phyloP scores from a whole-genome alignment of 2,113 vertebrate genomes.

The Corythornis vintsioides region DNA sequence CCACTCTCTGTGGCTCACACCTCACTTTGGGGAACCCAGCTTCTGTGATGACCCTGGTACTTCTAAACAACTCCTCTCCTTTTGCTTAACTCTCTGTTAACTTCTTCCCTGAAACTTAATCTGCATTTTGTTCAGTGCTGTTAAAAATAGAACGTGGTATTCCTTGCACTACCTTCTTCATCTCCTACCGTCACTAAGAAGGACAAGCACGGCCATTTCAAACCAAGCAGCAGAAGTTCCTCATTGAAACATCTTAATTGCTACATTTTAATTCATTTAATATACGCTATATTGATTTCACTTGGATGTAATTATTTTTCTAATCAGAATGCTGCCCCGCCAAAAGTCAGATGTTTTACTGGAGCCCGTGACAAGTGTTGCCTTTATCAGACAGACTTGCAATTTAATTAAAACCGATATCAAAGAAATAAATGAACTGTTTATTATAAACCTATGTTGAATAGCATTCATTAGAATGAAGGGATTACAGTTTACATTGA shows the following conservation, averaged over 20 bases:
- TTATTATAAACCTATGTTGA: constrained; percentile 23
- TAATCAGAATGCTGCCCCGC: constrained; percentile 22
- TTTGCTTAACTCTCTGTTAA: not conserved
- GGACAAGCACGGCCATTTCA: not conserved
- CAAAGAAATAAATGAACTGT: constrained; percentile 36
- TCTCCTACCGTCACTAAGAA: not conserved
- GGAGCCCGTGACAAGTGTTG: not conserved
- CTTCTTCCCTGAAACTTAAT: not conserved
- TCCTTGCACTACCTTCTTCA: not conserved
- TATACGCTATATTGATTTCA: constrained; percentile 13
- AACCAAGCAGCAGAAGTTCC: not conserved
- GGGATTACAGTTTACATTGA: not conserved
- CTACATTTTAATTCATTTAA: not conserved
- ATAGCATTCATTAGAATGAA: not conserved
- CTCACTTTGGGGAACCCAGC: not conserved
- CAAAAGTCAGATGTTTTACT: constrained; percentile 39
- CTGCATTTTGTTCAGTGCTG: not conserved
- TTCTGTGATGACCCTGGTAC: not conserved
- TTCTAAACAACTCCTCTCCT: not conserved
- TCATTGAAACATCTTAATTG: not conserved
- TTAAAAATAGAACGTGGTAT: not conserved
- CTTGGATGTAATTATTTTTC: constrained; percentile 29
- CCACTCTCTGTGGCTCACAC: rapidly evolving
- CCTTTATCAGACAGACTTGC: constrained; percentile 31
- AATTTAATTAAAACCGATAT: constrained; percentile 46